phyloP scores from a whole-genome alignment of 2,113 vertebrate species.

The Toxotes chatareus region DNA sequence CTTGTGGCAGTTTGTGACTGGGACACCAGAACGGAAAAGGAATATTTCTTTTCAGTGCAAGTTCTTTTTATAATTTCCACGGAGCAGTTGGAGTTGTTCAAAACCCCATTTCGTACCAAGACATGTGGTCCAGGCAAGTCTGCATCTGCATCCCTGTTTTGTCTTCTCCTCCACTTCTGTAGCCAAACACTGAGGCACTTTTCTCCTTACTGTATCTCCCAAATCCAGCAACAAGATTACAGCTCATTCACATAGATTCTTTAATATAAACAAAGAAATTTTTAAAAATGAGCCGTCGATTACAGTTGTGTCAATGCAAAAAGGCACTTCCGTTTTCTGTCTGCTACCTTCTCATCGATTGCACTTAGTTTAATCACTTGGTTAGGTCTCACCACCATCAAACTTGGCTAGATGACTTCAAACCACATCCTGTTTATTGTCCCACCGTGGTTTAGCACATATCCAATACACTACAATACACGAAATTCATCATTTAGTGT shows the following conservation, averaged over 20 bases:
- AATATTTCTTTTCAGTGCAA: constrained; percentile 72
- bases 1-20: constrained; percentile 20
- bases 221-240: constrained; percentile 79
- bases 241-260: constrained; percentile 49
- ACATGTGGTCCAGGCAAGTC: constrained; percentile 25
- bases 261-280: constrained; percentile 36
- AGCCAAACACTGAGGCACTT: constrained; percentile 15
- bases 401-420: constrained; percentile 37
- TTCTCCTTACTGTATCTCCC: constrained; percentile 21
- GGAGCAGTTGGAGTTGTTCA: constrained; percentile 14
- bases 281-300: constrained; percentile 43
- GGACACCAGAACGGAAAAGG: constrained; percentile 36
- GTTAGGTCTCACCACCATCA: constrained; percentile 40
- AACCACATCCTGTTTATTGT: constrained; percentile 44
- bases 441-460: constrained; percentile 45
- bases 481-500: constrained; percentile 38
- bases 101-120: constrained; percentile 24
- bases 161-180: constrained; percentile 38
- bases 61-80: constrained; percentile 39
- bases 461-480: constrained; percentile 37
- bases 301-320: constrained; percentile 64
- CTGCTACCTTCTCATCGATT: constrained; percentile 66
- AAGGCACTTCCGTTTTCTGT: constrained; percentile 74
- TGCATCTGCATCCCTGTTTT: constrained; percentile 16
- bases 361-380: constrained; percentile 77